Evolutionary conservation across 2,113 vertebrate species (phyloP).

Genomic region (Silurus glanis): DNA sequence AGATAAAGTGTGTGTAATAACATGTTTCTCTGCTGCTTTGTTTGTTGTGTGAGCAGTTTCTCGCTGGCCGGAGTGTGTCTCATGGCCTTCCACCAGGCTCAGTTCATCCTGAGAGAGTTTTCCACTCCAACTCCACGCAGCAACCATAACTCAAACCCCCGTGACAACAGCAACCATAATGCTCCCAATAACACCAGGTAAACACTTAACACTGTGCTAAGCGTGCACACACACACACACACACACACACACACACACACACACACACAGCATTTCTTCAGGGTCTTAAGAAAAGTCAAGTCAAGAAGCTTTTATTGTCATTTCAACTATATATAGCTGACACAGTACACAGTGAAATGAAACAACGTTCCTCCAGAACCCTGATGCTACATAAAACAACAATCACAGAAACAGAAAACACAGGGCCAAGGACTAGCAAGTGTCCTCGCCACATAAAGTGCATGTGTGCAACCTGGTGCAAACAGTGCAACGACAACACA

Average conservation of each 20-base stretch:
- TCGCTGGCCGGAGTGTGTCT: slow-evolving; percentile 91
- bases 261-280: background rate
- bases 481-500: too few species aligned
- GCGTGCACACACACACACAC: background rate
- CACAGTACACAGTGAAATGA: too few species aligned
- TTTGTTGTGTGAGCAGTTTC: slow-evolving; percentile 71
- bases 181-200: slow-evolving; percentile 84
- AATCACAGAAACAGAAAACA: too few species aligned
- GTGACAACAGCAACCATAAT: slow-evolving; percentile 74
- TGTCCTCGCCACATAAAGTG: too few species aligned
- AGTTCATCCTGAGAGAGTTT: slow-evolving; percentile 91
- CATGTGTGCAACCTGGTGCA: too few species aligned
- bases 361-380: too few species aligned
- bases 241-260: background rate
- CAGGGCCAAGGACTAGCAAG: too few species aligned
- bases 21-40: background rate
- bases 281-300: too few species aligned
- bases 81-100: slow-evolving; percentile 95
- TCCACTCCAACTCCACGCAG: slow-evolving; percentile 80
- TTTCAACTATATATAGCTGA: too few species aligned
- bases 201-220: slow-evolving; percentile 23
- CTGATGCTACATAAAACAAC: too few species aligned
- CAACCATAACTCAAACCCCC: slow-evolving; percentile 77
- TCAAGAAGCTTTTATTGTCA: too few species aligned
- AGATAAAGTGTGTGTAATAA: background rate